phyloP scores from a whole-genome alignment of 2,113 vertebrate genomes.

The Oncorhynchus mykiss region DNA sequence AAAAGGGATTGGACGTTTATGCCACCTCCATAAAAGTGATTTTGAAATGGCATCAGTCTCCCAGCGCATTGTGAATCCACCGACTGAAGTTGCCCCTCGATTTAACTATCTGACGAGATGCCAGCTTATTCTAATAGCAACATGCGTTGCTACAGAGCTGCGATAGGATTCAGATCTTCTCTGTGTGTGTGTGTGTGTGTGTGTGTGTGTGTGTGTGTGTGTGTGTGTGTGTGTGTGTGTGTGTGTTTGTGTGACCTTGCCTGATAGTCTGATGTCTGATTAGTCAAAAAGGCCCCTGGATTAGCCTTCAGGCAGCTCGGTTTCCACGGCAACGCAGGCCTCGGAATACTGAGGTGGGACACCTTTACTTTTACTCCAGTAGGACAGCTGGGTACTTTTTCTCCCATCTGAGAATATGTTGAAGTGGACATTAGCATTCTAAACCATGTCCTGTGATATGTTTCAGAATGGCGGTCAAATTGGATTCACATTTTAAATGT shows the following conservation, averaged over 20 bases:
- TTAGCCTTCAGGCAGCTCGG: conserved; percentile 66
- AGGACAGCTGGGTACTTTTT: too few relatives aligned
- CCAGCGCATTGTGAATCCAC: conserved; percentile 31
- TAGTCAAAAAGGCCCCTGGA: conserved; percentile 66
- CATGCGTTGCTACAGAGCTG: conserved; percentile 21
- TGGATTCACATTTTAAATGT: too few relatives aligned
- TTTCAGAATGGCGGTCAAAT: too few relatives aligned
- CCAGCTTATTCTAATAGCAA: conserved; percentile 43
- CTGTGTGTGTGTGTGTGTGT: conserved; percentile 19
- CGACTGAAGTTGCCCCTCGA: conserved; percentile 45
- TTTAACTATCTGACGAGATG: conserved; percentile 44
- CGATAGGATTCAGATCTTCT: background rate
- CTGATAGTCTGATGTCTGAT: conserved; percentile 64
- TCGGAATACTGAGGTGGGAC: conserved; percentile 42
- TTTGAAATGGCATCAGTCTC: conserved; percentile 64
- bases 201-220: conserved; percentile 19
- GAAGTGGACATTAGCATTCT: too few relatives aligned
- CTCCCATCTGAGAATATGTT: too few relatives aligned
- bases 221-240: conserved; percentile 18
- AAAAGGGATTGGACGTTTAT: conserved; percentile 68
- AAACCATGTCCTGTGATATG: too few relatives aligned
- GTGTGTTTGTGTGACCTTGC: conserved; percentile 33
- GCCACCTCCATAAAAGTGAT: conserved; percentile 73
- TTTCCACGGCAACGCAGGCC: conserved; percentile 66
- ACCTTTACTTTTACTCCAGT: background rate